Conservation (phyloP, 2,113 vertebrate species). For the Cheirogaleus medius region DNA sequence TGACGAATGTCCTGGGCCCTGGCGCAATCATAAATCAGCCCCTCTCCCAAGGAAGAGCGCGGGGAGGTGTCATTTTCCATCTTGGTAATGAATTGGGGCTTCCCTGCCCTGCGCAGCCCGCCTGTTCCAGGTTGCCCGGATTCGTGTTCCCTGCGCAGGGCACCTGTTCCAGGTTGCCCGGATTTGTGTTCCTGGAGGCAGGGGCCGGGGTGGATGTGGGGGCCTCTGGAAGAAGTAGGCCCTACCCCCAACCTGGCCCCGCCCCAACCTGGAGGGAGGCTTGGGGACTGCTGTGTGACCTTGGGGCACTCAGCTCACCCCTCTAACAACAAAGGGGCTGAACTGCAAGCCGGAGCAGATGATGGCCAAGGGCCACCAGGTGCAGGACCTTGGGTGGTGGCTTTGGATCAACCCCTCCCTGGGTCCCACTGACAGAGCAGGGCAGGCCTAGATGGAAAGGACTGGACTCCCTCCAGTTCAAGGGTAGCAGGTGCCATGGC, state of each 20-base stretch:
- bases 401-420: not conserved
- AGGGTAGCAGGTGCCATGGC: not conserved
- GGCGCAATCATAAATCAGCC: conserved; percentile 71
- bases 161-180: not conserved
- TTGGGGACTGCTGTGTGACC: not conserved
- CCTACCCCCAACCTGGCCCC: fast-evolving
- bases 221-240: not conserved
- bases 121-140: not conserved
- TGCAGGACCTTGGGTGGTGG: not conserved
- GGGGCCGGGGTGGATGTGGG: not conserved
- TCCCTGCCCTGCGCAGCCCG: conserved; percentile 59
- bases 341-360: not conserved
- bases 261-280: not conserved
- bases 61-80: conserved; percentile 69
- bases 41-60: conserved; percentile 33
- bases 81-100: conserved; percentile 77
- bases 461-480: not conserved
- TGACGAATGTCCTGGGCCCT: conserved; percentile 74
- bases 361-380: not conserved
- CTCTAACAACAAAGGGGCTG: not conserved
- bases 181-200: not conserved
- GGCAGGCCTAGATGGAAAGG: not conserved
- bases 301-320: not conserved
- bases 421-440: not conserved
- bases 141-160: conserved; percentile 50